These are phyloP conservation scores for Trachops cirrhosus DNA, from an alignment of 2,797 vertebrate genomes.

Conservation along the genomic window DNA sequence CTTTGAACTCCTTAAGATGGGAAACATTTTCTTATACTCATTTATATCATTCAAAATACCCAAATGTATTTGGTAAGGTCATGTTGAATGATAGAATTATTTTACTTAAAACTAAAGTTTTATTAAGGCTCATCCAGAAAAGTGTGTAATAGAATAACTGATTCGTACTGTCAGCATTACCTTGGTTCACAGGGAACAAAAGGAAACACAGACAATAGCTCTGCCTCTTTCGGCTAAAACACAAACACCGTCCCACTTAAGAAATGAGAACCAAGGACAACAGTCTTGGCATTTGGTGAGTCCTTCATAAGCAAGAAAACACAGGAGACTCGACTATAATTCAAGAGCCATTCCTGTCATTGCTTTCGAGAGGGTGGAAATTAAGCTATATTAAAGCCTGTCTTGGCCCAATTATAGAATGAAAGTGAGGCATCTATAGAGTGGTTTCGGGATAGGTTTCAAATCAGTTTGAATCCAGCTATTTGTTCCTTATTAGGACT, in stretches of 20 bases:
- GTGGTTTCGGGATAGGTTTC: conserved; percentile 68
- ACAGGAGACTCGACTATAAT: conserved; percentile 8
- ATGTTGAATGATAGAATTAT: neutral
- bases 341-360: conserved; percentile 9
- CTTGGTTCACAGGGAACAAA: neutral
- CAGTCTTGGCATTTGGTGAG: neutral
- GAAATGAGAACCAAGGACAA: conserved; percentile 34
- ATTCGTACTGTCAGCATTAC: neutral
- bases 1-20: neutral
- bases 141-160: neutral
- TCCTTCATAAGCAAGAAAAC: conserved; percentile 23
- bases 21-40: neutral
- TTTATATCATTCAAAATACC: neutral
- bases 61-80: neutral
- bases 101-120: conserved; percentile 45
- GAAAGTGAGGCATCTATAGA: conserved; percentile 62
- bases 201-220: neutral
- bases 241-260: neutral
- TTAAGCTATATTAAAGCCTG: conserved; percentile 44
- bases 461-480: conserved; percentile 69
- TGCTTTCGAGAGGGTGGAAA: conserved; percentile 29
- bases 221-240: neutral
- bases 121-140: neutral
- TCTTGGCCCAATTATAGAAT: conserved; percentile 48
- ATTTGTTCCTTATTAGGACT: conserved; percentile 67